Percentiles rank a stretch among this genome's conserved stretches.
phyloP scores from a whole-genome alignment of 2,797 vertebrate genomes.

The Enteromius trimaculatus region DNA sequence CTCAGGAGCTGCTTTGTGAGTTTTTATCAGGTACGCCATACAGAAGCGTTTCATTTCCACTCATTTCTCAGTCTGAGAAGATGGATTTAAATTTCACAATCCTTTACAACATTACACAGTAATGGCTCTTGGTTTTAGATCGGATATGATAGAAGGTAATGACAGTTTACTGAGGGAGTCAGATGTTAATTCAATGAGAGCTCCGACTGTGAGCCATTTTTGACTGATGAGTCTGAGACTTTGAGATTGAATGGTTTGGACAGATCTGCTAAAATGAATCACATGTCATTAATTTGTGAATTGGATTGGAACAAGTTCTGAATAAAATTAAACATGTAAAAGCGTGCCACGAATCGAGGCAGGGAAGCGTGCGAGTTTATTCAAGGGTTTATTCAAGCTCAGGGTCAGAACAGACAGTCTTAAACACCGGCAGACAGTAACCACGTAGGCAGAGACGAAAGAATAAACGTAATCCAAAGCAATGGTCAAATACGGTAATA shows the following conservation, averaged over 20 bases:
- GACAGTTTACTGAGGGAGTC: neutral
- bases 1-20: neutral
- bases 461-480: too few species aligned
- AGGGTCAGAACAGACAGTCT: too few species aligned
- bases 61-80: neutral
- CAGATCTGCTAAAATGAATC: neutral
- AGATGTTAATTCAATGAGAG: neutral
- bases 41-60: neutral
- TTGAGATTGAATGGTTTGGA: neutral
- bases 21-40: neutral
- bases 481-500: too few species aligned
- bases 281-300: neutral
- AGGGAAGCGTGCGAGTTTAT: too few species aligned
- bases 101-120: neutral
- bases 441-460: too few species aligned
- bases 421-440: too few species aligned
- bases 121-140: neutral
- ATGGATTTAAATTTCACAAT: neutral
- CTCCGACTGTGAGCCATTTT: neutral
- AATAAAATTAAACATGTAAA: neutral
- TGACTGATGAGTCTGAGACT: slow-evolving; percentile 6
- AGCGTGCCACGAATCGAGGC: too few species aligned
- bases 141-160: neutral
- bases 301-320: neutral
- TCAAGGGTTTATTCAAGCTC: too few species aligned